These are phyloP conservation scores for Pantherophis alleghaniensis DNA, from an alignment of 2,797 vertebrate genomes.

Conservation along the genomic window DNA sequence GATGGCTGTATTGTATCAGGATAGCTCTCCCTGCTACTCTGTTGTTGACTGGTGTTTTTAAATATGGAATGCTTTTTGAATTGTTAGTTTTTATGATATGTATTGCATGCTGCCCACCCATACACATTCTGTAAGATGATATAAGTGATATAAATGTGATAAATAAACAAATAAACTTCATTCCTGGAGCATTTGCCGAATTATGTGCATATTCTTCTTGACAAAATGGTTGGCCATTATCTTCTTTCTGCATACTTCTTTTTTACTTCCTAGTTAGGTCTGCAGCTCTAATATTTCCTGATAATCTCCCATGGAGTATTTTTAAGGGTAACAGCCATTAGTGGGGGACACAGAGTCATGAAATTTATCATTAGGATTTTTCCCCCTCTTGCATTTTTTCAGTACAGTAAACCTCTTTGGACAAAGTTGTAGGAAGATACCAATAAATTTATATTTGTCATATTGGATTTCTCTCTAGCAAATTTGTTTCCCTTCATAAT, in stretches of 20 bases:
- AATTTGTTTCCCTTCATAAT: background rate
- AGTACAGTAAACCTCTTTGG: background rate
- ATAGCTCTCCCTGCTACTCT: background rate
- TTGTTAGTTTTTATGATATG: background rate
- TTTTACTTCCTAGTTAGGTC: background rate
- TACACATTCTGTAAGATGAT: background rate
- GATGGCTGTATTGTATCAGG: background rate
- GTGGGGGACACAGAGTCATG: background rate
- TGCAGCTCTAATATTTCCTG: background rate
- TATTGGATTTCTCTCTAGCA: background rate
- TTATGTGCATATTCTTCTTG: background rate
- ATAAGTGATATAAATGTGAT: background rate
- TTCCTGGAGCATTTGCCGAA: background rate
- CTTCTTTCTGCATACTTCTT: background rate
- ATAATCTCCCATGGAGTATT: background rate
- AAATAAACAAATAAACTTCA: background rate
- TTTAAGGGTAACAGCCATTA: background rate
- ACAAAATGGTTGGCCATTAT: background rate
- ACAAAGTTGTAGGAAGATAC: background rate
- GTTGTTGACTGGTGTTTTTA: background rate
- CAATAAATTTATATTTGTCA: background rate
- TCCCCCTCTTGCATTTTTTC: background rate
- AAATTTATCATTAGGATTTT: background rate
- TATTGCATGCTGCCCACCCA: background rate
- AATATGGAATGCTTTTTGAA: background rate